phyloP scores from a whole-genome alignment of 2,113 vertebrate genomes.

The Ranitomeya imitator region DNA sequence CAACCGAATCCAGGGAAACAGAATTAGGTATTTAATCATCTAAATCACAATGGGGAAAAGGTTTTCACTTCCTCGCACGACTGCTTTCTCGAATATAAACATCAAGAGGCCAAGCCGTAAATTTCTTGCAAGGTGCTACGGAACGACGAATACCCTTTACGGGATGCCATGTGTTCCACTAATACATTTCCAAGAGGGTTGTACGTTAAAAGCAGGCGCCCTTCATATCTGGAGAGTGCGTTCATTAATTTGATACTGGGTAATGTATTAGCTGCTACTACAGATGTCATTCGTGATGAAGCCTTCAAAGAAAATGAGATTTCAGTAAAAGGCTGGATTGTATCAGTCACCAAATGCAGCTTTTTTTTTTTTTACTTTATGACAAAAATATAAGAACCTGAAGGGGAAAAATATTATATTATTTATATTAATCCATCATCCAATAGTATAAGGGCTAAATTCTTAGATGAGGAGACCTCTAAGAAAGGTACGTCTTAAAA shows the following conservation, averaged over 20 bases:
- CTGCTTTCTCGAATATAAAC: slow-evolving; percentile 6
- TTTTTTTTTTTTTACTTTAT: background rate
- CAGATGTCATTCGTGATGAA: background rate
- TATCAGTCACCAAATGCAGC: background rate
- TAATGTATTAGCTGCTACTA: background rate
- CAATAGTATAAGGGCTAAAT: background rate
- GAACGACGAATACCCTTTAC: slow-evolving; percentile 4
- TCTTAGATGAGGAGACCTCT: background rate
- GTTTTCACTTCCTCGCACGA: background rate
- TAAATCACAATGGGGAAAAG: slow-evolving; percentile 20
- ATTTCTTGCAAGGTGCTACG: background rate
- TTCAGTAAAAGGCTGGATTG: background rate
- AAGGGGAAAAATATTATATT: background rate
- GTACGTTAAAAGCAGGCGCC: background rate
- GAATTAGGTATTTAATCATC: slow-evolving; percentile 26
- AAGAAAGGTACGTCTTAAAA: too few species aligned
- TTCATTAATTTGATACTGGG: background rate
- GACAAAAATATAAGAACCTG: background rate
- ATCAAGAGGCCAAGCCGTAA: background rate
- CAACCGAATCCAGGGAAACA: background rate
- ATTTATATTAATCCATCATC: background rate
- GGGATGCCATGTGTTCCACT: background rate
- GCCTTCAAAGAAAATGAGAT: background rate
- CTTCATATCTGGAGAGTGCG: background rate
- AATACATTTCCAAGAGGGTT: background rate